These are phyloP conservation scores for Xiphophorus maculatus DNA, from an alignment of 2,113 vertebrate species.

Conservation along the genomic window DNA sequence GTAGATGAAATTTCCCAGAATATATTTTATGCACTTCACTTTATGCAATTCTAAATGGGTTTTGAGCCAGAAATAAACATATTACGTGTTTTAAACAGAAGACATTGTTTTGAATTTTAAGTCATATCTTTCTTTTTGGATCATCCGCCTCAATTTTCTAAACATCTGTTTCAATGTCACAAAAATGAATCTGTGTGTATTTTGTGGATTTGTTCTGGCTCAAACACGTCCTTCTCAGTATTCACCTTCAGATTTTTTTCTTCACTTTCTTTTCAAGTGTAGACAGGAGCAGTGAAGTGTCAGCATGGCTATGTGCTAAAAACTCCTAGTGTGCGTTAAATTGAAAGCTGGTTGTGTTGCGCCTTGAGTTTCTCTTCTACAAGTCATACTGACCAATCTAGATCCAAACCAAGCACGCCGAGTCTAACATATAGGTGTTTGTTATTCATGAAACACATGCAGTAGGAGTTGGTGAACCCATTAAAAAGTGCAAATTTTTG, in stretches of 20 bases:
- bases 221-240: not conserved
- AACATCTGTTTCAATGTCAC: not conserved
- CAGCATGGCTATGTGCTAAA: not conserved
- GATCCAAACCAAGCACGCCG: not conserved
- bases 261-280: constrained; percentile 25
- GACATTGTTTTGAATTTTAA: not conserved
- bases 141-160: not conserved
- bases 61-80: not conserved
- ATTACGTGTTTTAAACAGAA: not conserved
- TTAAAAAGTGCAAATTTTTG: not conserved
- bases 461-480: not conserved
- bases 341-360: constrained; percentile 20
- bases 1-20: not conserved
- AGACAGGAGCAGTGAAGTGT: constrained; percentile 19
- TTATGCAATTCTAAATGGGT: not conserved
- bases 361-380: not conserved
- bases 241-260: not conserved
- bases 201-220: not conserved
- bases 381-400: not conserved
- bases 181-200: not conserved
- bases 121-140: not conserved
- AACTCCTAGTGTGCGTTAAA: constrained; percentile 21
- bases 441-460: not conserved
- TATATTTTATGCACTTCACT: not conserved
- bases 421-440: not conserved